These are phyloP conservation scores for Monochamus alternatus DNA, from an alignment of 2,888 invertebrate species.

Conservation along the genomic window DNA sequence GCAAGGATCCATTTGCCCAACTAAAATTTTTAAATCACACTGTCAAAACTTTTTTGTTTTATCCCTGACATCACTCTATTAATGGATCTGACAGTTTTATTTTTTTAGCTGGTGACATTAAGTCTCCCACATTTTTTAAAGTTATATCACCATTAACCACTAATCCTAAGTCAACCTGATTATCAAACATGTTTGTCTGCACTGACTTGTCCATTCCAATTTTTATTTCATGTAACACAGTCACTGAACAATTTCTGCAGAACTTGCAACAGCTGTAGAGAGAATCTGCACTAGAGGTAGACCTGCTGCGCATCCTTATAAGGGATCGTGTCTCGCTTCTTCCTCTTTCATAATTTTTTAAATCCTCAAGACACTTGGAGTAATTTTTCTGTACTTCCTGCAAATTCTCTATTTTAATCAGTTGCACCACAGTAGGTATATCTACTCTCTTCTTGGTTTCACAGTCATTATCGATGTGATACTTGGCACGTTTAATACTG, in stretches of 20 bases:
- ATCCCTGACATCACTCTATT: background rate
- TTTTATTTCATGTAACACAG: background rate
- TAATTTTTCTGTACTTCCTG: slow-evolving; percentile 11
- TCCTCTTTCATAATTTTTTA: background rate
- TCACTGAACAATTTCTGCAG: background rate
- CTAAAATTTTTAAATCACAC: no score
- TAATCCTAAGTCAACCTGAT: background rate
- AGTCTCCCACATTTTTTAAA: background rate
- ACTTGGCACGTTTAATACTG: slow-evolving; percentile 38
- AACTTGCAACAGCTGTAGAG: slow-evolving; percentile 2
- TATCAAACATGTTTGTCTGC: slow-evolving; percentile 23
- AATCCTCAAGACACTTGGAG: background rate
- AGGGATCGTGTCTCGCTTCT: background rate
- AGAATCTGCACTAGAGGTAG: slow-evolving; percentile 8
- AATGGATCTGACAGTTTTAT: background rate
- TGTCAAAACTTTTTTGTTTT: no score
- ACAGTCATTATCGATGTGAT: slow-evolving; percentile 33
- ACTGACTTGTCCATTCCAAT: slow-evolving; percentile 20
- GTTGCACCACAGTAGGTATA: slow-evolving; percentile 12
- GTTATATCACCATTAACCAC: background rate
- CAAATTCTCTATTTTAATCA: slow-evolving; percentile 18
- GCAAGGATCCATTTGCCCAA: no score
- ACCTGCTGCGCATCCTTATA: slow-evolving; percentile 23
- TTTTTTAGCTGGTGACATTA: slow-evolving; percentile 1
- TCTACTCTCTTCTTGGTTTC: slow-evolving; percentile 24